Percentiles rank a stretch among this genome's conserved stretches.
Evolutionary conservation across 2,113 vertebrate genomes (phyloP).

Genomic region (Pterocles orientalis): DNA sequence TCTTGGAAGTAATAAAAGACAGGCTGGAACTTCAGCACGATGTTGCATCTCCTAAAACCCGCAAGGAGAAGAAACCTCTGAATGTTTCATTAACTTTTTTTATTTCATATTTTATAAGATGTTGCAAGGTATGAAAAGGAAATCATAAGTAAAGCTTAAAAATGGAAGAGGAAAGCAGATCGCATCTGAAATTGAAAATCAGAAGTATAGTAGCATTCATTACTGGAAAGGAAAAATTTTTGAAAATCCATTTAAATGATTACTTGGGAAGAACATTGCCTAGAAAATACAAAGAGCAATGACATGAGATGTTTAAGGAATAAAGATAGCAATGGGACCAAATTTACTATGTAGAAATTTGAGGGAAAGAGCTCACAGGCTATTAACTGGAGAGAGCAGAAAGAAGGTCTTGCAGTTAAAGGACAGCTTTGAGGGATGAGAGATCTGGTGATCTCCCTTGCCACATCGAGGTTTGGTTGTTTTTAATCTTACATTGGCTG

Average conservation of each 20-base stretch:
- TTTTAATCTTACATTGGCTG: not conserved
- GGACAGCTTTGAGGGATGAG: not conserved
- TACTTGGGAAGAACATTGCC: not conserved
- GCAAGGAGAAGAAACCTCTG: slow-evolving; percentile 65
- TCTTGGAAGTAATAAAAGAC: slow-evolving; percentile 67
- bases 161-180: slow-evolving; percentile 38
- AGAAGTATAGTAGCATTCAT: not conserved
- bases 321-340: not conserved
- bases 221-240: not conserved
- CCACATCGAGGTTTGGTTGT: not conserved
- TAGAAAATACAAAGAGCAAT: not conserved
- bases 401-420: not conserved
- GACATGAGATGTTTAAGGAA: not conserved
- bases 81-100: slow-evolving; percentile 74
- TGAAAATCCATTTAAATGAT: not conserved
- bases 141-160: slow-evolving; percentile 69
- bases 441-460: not conserved
- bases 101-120: slow-evolving; percentile 78
- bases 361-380: not conserved
- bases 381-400: not conserved
- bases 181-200: slow-evolving; percentile 55
- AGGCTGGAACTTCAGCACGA: slow-evolving; percentile 40
- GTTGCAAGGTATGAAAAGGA: slow-evolving; percentile 62
- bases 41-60: slow-evolving; percentile 63
- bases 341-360: not conserved